These are phyloP conservation scores for Struthidea cinerea DNA, from an alignment of 2,113 vertebrate genomes.

Conservation along the genomic window DNA sequence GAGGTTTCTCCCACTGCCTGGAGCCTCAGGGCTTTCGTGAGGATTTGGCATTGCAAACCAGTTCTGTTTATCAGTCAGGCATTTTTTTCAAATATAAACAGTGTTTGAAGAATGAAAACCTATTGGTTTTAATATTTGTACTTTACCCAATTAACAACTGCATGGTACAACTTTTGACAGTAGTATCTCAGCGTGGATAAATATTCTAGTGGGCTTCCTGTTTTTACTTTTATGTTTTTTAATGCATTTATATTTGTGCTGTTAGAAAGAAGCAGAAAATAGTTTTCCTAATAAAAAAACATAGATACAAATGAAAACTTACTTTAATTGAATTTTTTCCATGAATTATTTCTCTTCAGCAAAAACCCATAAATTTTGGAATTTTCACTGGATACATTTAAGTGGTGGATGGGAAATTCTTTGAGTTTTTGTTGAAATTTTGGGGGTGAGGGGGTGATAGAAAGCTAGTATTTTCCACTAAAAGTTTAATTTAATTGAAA, in stretches of 20 bases:
- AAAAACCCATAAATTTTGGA: neutral
- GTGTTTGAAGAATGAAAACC: neutral
- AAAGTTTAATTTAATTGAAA: neutral
- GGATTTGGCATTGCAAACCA: neutral
- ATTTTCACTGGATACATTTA: neutral
- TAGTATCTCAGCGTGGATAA: neutral
- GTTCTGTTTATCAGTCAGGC: neutral
- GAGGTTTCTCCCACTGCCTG: neutral
- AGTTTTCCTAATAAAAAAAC: neutral
- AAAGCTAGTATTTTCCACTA: neutral
- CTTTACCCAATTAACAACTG: neutral
- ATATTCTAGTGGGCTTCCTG: neutral
- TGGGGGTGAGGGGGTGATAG: neutral
- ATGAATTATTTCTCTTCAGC: neutral
- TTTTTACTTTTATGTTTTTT: neutral
- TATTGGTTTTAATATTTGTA: neutral
- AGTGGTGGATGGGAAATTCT: neutral
- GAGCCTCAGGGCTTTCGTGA: conserved; percentile 11
- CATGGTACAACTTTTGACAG: neutral
- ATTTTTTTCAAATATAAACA: conserved; percentile 39
- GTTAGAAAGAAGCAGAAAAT: neutral
- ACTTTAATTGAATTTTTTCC: neutral
- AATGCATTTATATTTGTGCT: neutral
- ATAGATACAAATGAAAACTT: neutral
- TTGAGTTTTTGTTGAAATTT: neutral